Evolutionary conservation across 2,888 invertebrate genomes (phyloP).

Genomic region (Mesochorus sp.): DNA sequence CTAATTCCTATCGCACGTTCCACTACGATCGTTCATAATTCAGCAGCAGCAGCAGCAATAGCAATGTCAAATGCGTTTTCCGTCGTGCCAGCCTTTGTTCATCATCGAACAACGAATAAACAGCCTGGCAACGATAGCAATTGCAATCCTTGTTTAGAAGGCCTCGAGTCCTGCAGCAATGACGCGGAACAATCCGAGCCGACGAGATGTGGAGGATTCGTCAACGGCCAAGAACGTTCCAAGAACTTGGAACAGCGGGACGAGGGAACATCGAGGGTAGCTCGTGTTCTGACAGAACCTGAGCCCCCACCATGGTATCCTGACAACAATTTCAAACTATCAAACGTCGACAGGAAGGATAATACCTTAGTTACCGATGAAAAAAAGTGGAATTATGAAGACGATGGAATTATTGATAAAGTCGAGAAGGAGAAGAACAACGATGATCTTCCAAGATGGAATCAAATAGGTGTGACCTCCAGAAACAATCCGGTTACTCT

Average conservation of each 20-base stretch:
- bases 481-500: neutral
- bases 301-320: neutral
- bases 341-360: neutral
- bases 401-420: neutral
- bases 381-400: neutral
- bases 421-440: neutral
- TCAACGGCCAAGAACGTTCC: too few relatives aligned
- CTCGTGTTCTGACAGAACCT: neutral
- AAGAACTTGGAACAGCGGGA: too few relatives aligned
- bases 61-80: too few relatives aligned
- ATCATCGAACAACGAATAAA: constrained; percentile 27
- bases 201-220: too few relatives aligned
- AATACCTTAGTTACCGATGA: too few relatives aligned
- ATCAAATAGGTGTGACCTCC: constrained; percentile 32
- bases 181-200: too few relatives aligned
- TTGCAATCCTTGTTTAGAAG: constrained; percentile 63
- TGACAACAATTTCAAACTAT: too few relatives aligned
- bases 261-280: too few relatives aligned
- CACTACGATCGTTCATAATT: constrained; percentile 17
- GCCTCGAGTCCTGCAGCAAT: neutral
- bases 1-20: constrained; percentile 18
- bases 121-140: constrained; percentile 54
- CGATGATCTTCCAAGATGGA: constrained; percentile 17
- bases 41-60: constrained; percentile 12
- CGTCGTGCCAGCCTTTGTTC: constrained; percentile 11